Base-by-base conservation (phyloP, 2,888 invertebrate species). In the Ypsolopha sequella region DNA sequence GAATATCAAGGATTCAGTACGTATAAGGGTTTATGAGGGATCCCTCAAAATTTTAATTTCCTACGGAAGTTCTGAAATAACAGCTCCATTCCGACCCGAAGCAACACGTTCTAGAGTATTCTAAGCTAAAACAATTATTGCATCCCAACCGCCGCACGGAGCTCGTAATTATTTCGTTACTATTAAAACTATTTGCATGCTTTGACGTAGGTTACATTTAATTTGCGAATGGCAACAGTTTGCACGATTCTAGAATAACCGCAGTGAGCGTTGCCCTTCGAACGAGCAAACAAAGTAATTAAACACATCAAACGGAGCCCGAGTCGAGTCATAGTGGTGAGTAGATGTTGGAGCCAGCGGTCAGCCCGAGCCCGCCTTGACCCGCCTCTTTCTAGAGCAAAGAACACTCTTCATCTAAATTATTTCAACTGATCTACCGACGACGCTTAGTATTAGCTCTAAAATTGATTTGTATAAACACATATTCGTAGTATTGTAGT, bases 201-300 rank as follows among this genome's bases (percentile, higher is more conserved):
- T 80, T 82, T 85, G 84, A 86, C 80, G 79, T 77, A 80, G 84
- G 84, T 80, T 68, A 76, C 79, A 73, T 84, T 82, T 80, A 84
- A 84, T 85, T 79, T 80, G 66, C 71, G 67, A 80, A 80, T 74
- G 72, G 73, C 77, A 77, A 78, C 79, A 73, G 73, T 81, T 81
- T 80, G 73, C 70, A 75, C 62, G 79, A 65, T 76, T 79, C 76
- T 77, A 70, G 76, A 72, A 60, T 64, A 66, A 80, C 84, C 81
- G 73, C 84, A 81, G 66, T 78, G 73, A 78, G 79, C 80, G 78
- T 77, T 68, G 69, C 63, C 66, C 59, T 58, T 62, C 64, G 64
- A 80, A 82, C 79, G 78, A 80, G 81, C 84, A 79, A 82, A 85
- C 82, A 84, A 85, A 85, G 84, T 85, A 85, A 85, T 86, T 86